A percentile compares a stretch with the other conserved stretches of the same genome.
Evolutionary conservation across 1,140 invertebrate species (phyloP).

Genomic region (Drosophila willistoni): DNA sequence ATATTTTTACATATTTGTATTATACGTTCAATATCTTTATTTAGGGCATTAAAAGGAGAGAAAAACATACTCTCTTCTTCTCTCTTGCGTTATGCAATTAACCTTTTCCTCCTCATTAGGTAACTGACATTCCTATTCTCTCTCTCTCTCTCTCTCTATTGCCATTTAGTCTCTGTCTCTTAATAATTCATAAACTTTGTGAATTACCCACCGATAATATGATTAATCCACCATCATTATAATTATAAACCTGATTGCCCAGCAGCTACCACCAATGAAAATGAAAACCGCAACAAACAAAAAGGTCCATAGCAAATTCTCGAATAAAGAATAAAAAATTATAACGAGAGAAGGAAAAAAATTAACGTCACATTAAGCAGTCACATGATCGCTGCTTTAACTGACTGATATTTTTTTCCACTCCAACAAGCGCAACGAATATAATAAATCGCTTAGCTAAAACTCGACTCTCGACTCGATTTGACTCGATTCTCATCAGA

Average conservation of each 20-base stretch:
- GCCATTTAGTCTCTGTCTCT: neutral
- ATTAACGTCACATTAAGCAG: conserved; percentile 53
- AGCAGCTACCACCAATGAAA: neutral
- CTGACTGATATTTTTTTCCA: conserved; percentile 26
- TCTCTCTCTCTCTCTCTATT: neutral
- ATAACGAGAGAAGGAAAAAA: neutral
- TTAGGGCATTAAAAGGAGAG: no score
- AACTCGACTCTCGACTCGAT: conserved; percentile 7
- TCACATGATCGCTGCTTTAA: conserved; percentile 62
- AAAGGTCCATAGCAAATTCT: conserved; percentile 1
- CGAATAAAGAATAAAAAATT: neutral
- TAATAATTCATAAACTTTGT: neutral
- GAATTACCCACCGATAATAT: neutral
- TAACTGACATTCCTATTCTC: neutral
- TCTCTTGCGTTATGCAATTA: neutral
- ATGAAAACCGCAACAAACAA: neutral
- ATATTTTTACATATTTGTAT: no score
- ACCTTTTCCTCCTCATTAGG: neutral
- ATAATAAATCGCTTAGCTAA: conserved; percentile 20
- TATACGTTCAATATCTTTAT: no score
- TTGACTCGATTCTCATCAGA: conserved; percentile 7
- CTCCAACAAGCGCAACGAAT: conserved; percentile 23
- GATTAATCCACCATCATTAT: neutral
- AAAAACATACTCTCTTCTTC: no score
- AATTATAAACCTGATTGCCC: neutral